Evolutionary conservation across 1,140 invertebrate species (phyloP), one percentile per base, ranked within the genome.

Genomic region (Ridgeia piscesae): DNA sequence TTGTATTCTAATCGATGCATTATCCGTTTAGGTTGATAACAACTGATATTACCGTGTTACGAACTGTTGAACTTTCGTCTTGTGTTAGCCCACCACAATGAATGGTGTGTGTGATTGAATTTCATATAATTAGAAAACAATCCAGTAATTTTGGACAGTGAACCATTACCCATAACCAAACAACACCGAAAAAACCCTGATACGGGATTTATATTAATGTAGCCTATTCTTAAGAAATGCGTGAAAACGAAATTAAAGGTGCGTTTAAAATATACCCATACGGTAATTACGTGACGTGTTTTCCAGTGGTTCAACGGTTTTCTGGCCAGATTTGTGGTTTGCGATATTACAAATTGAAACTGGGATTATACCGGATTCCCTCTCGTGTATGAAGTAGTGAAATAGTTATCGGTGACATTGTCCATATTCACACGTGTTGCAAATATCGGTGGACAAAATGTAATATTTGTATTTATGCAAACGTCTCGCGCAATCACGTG

Each of bases 381-480:
- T 77, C 27, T 77, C 58, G 2, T 77, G 58, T 77, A 9, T 27
- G 14, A 21, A 21, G 58, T 77, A 77, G 58, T 21, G 27, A 14
- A 77, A 27, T 2, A 77, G 58, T 77, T 77, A 21, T 77, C 58
- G 58, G 58, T 77, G 58, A 21, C 0, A 77, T 31, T 27, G 58
- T 77, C 27, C 42, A 42, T 4, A 21, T 77, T 77, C 58, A 77
- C 58, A 31, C 14, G 27, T 77, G 58, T 21, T 77, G 58, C 42
- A 42, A 42, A 42, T 42, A 42, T 42, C 11, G 58, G 6, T 77
- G 27, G 17, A 77, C 58, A 17, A 77, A 77, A 77, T 77, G 58
- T 77, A 77, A 77, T 77, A 77, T 77, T 77, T 77, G 58, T 77
- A 77, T 21, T 77, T 77, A 77, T 77, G 58, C 58, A 77, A 77